Conservation (phyloP, 2,113 vertebrate genomes). For the Cricetomys ansorgei region DNA sequence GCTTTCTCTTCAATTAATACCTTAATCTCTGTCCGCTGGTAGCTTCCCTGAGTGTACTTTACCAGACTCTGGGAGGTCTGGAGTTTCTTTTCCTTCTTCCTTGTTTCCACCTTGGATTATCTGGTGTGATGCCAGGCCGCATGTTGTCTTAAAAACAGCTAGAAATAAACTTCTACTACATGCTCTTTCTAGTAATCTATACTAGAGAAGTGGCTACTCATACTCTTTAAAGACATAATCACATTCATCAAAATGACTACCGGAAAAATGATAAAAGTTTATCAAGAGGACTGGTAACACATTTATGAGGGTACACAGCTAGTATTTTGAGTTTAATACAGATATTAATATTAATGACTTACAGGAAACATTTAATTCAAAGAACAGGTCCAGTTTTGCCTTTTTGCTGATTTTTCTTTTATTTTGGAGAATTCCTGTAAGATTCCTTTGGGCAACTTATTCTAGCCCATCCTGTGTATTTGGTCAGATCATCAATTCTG, state of each 20-base stretch:
- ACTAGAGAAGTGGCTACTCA: not conserved
- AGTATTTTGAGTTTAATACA: not conserved
- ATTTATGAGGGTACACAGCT: not conserved
- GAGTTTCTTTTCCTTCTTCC: no score
- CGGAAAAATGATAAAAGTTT: not conserved
- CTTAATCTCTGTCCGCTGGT: no score
- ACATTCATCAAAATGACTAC: not conserved
- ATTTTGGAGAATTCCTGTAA: not conserved
- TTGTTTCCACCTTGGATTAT: no score
- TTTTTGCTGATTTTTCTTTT: not conserved
- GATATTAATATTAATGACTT: slow-evolving; percentile 22
- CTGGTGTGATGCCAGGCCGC: no score
- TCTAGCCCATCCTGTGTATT: not conserved
- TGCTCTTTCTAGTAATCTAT: not conserved
- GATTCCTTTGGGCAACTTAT: not conserved
- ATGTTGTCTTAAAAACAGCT: no score
- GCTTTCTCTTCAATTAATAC: not conserved
- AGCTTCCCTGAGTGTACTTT: no score
- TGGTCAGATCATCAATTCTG: not conserved
- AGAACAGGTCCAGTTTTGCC: not conserved
- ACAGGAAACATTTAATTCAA: not conserved
- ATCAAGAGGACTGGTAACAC: not conserved
- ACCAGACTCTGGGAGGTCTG: no score
- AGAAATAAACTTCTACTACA: no score
- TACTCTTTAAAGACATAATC: not conserved